Percentiles rank a stretch among this genome's conserved stretches.
Evolutionary conservation across 2,888 invertebrate genomes (phyloP).

Genomic region (Metallyticus violacea): DNA sequence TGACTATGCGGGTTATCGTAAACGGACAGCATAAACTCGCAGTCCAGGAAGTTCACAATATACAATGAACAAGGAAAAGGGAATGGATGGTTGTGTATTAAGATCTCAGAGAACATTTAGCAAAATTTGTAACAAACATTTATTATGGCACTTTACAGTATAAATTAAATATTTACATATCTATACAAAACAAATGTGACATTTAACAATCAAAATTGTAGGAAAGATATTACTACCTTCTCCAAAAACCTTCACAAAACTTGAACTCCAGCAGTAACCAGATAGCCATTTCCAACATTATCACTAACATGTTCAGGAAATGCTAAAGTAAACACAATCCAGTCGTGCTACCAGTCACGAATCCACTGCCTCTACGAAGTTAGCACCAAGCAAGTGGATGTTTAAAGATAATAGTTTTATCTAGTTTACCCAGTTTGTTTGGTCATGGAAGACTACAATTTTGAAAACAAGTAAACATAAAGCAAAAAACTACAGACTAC

Average conservation of each 20-base stretch:
- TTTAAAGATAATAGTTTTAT: neutral
- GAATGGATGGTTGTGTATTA: too few relatives aligned
- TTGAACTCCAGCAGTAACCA: neutral
- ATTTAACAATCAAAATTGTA: neutral
- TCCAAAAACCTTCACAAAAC: neutral
- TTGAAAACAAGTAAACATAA: neutral
- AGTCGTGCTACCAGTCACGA: neutral
- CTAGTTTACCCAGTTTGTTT: too few relatives aligned
- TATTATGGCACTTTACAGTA: neutral
- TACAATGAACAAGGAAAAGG: neutral
- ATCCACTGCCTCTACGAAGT: constrained; percentile 10
- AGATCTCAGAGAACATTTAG: neutral
- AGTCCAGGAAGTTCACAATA: too few relatives aligned
- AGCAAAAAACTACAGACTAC: neutral
- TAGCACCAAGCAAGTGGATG: constrained; percentile 23
- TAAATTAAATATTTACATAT: constrained; percentile 3
- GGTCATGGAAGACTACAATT: neutral
- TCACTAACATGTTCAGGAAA: neutral
- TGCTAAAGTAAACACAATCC: neutral
- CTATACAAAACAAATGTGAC: neutral
- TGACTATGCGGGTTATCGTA: too few relatives aligned
- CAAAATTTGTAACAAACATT: neutral
- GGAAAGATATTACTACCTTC: neutral
- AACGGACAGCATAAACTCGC: too few relatives aligned
- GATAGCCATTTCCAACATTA: neutral